Evolutionary conservation across 2,797 vertebrate species (phyloP).

Genomic region (Melanotaenia trifasciata): DNA sequence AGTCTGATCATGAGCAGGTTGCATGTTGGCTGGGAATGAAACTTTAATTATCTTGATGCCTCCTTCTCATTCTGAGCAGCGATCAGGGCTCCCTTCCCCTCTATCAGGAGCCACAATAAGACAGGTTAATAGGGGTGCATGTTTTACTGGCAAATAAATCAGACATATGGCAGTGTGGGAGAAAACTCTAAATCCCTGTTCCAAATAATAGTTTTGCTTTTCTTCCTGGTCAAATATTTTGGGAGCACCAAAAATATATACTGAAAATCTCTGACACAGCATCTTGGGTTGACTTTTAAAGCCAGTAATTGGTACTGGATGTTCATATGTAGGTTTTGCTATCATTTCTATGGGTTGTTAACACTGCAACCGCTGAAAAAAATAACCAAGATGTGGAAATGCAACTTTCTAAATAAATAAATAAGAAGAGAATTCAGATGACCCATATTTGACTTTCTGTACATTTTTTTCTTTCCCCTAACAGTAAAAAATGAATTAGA

Average conservation of each 20-base stretch:
- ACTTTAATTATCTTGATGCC: constrained; percentile 77
- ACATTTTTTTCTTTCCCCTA: too few relatives aligned
- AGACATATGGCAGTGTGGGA: constrained; percentile 35
- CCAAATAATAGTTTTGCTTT: constrained; percentile 6
- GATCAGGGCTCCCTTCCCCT: neutral
- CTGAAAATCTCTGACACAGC: neutral
- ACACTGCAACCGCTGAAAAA: neutral
- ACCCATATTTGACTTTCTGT: too few relatives aligned
- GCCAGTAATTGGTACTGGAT: neutral
- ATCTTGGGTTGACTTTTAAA: neutral
- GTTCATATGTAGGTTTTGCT: neutral
- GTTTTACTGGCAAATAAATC: constrained; percentile 59
- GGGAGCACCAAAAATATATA: neutral
- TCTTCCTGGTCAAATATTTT: neutral
- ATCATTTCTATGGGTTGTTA: neutral
- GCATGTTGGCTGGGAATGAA: constrained; percentile 65
- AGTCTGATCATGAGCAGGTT: constrained; percentile 46
- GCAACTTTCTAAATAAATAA: too few relatives aligned
- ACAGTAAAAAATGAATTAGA: too few relatives aligned
- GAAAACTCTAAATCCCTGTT: constrained; percentile 23
- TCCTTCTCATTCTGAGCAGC: constrained; percentile 43
- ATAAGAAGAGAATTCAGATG: too few relatives aligned
- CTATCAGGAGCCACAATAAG: constrained; percentile 51
- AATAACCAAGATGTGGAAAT: neutral
- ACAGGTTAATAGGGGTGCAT: constrained; percentile 67